phyloP scores from a whole-genome alignment of 2,888 invertebrate species.

The Sphaeridia pumilis region DNA sequence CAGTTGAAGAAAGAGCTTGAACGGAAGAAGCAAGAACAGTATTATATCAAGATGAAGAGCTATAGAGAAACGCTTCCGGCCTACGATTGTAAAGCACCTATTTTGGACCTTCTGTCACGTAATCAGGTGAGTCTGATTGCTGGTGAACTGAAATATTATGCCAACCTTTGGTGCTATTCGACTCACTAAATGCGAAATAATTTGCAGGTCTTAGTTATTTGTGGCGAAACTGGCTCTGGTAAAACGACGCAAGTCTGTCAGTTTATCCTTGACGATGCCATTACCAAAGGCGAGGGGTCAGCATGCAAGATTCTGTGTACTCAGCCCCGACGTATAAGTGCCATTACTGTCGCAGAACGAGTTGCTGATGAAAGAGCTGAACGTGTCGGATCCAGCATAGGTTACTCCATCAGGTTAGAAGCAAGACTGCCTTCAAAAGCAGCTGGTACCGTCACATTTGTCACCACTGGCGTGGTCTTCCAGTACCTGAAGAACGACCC shows the following conservation, averaged over 20 bases:
- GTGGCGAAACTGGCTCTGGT: slow-evolving; percentile 58
- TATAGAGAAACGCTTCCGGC: slow-evolving; percentile 48
- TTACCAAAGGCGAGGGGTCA: slow-evolving; percentile 55
- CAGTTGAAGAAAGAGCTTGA: slow-evolving; percentile 3
- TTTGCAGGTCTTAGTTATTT: slow-evolving; percentile 28
- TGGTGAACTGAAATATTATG: neutral
- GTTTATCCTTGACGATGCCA: slow-evolving; percentile 68
- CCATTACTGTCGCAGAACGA: slow-evolving; percentile 75
- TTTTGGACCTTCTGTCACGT: slow-evolving; percentile 50
- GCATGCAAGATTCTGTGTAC: slow-evolving; percentile 72
- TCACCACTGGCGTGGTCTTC: slow-evolving; percentile 79
- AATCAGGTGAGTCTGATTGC: slow-evolving; percentile 56
- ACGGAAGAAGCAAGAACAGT: slow-evolving; percentile 37
- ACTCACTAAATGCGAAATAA: too few relatives aligned
- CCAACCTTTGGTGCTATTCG: too few relatives aligned
- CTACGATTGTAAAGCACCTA: slow-evolving; percentile 48
- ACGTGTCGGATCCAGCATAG: slow-evolving; percentile 51
- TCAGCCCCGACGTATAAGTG: slow-evolving; percentile 62
- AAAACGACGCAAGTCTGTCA: slow-evolving; percentile 91
- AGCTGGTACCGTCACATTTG: slow-evolving; percentile 67
- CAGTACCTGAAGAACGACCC: slow-evolving; percentile 70
- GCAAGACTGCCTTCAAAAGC: slow-evolving; percentile 41
- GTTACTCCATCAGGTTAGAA: slow-evolving; percentile 78
- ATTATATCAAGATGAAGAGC: slow-evolving; percentile 45
- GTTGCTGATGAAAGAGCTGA: slow-evolving; percentile 78